Base-by-base conservation (phyloP, 2,113 vertebrate genomes). In the Dicentrarchus labrax region DNA sequence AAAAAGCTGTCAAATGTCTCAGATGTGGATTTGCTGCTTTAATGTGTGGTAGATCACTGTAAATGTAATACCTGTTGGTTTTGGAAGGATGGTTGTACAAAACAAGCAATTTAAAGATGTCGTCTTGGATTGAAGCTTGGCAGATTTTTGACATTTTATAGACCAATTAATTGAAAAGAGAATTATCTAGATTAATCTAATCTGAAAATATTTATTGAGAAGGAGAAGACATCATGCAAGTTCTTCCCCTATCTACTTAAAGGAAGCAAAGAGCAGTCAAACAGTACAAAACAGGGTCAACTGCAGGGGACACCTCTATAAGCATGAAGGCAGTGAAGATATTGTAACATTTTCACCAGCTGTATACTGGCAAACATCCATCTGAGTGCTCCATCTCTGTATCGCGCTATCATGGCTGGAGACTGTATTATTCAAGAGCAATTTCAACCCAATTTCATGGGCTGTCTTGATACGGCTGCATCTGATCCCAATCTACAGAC, bases 381-480 rank as follows among this genome's bases (percentile, higher is more conserved):
- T 91, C 80, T 78, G 39, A 39, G 69, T 13, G 72, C 41, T 81
- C 72, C 48, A 72, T 85, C 80, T 87, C 56, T 54, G 19, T 50
- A 62, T 72, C 45, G 6, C 67, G 45, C 76, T 36, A 45, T 88
- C 76, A 68, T 64, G 65, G 78, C 72, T 57, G 75, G 61, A 86
- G 67, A 66, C 60, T 80, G 75, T 86, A 75, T 91, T 86, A 90
- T 90, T 90, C 82, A 80, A 85, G 76, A 85, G 79, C 85, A 70
- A 91, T 91, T 91, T 90, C 83, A 73, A 76, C 84, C 83, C 82
- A 70, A 82, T 90, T 88, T 82, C 80, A 82, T 38, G 80, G 83
- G 66, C 84, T 73, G 80, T 80, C 61, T 86, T 60, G 84, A 90
- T 73, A 56, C 30, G 62, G 50, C 80, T 62, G 82, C 85, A 38